Evolutionary conservation across 2,888 invertebrate species (phyloP).

Genomic region (Stenichneumon culpator): DNA sequence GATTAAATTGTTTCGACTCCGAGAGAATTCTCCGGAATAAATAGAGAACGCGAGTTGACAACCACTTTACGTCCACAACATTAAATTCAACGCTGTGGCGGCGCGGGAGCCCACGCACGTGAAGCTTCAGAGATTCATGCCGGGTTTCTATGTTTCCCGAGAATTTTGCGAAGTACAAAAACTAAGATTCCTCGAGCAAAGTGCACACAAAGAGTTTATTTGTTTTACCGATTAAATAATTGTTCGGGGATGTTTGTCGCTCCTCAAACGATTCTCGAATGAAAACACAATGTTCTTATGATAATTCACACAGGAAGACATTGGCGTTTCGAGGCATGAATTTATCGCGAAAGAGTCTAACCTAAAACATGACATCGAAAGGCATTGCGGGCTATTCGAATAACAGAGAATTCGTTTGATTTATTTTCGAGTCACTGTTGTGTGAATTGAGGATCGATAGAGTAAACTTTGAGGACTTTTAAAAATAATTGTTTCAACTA

Average conservation of each 20-base stretch:
- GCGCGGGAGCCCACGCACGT: conserved; percentile 45
- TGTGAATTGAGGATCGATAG: conserved; percentile 1
- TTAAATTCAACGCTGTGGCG: conserved; percentile 36
- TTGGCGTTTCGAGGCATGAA: not conserved
- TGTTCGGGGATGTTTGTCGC: not conserved
- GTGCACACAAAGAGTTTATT: not conserved
- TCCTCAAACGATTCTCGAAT: not conserved
- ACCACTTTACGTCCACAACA: conserved; percentile 40
- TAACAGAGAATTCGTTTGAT: conserved; percentile 1
- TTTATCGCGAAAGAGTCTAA: not conserved
- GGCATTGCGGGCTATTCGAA: not conserved
- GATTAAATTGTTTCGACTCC: conserved; percentile 3
- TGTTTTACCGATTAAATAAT: not conserved
- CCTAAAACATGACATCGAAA: conserved; percentile 13
- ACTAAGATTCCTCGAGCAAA: not conserved
- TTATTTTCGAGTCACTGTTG: not conserved
- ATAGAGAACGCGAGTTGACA: conserved; percentile 37
- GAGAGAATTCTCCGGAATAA: not conserved
- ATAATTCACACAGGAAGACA: not conserved
- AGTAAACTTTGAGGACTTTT: not conserved
- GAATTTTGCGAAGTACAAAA: not conserved
- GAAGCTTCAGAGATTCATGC: conserved; percentile 10
- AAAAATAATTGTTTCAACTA: conserved; percentile 80
- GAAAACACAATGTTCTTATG: not conserved
- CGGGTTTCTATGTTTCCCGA: not conserved